A percentile compares a stretch with the other conserved stretches of the same genome.
These are phyloP conservation scores for Chlorospingus flavigularis DNA, from an alignment of 2,797 vertebrate species.

Conservation along the genomic window DNA sequence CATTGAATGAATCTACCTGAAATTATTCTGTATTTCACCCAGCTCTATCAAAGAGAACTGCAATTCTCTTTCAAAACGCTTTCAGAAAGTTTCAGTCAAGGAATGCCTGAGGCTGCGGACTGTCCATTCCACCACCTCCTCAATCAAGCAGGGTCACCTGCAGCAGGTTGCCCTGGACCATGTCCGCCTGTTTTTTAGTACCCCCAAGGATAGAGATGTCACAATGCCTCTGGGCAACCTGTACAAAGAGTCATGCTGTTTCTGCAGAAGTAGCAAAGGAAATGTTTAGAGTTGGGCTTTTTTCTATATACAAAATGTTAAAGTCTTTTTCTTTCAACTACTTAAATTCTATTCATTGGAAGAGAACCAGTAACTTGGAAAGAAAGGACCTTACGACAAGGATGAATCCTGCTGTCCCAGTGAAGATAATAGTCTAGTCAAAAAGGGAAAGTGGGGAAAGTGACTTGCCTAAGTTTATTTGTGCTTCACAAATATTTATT, in stretches of 20 bases:
- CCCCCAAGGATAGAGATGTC: background rate
- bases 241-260: background rate
- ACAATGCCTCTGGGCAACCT: background rate
- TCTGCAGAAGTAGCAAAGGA: background rate
- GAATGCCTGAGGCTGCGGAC: background rate
- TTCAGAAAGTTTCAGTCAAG: background rate
- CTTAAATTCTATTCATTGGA: background rate
- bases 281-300: background rate
- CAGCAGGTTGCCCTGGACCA: background rate
- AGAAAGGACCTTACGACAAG: background rate
- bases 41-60: background rate
- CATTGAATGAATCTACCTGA: background rate
- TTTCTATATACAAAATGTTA: background rate
- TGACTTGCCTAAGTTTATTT: background rate
- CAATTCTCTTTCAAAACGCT: background rate
- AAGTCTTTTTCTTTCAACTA: background rate
- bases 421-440: background rate
- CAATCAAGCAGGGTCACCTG: background rate
- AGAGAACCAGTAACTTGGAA: background rate
- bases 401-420: background rate
- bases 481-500: background rate
- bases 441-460: background rate
- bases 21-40: background rate
- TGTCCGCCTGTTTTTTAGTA: accelerated
- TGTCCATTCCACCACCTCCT: background rate